Conservation (phyloP, 2,888 invertebrate genomes). For the Chloromyia formosa region DNA sequence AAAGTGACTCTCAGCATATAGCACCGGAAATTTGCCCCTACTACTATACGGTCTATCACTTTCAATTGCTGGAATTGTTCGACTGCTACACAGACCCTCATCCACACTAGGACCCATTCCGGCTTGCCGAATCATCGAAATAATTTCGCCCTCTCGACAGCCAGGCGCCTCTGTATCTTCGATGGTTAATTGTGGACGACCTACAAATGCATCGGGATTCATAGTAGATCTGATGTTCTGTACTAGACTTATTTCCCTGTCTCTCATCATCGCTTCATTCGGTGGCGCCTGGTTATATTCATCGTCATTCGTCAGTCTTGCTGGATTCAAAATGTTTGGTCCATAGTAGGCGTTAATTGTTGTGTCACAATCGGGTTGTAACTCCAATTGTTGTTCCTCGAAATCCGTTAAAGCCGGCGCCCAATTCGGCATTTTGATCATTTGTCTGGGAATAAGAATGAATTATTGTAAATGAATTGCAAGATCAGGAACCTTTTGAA, state of each 20-base stretch:
- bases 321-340: background rate
- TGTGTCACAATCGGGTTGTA: conserved; percentile 34
- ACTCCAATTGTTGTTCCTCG: conserved; percentile 24
- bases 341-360: conserved; percentile 20
- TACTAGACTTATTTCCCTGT: background rate
- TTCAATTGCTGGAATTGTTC: conserved; percentile 21
- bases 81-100: conserved; percentile 10
- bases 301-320: background rate
- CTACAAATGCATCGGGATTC: conserved; percentile 9
- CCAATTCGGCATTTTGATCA: conserved; percentile 33
- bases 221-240: background rate
- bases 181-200: background rate
- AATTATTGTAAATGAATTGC: too few relatives aligned
- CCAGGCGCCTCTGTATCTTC: background rate
- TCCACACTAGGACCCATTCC: conserved; percentile 35
- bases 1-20: conserved; percentile 25
- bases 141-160: conserved; percentile 17
- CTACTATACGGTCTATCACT: background rate
- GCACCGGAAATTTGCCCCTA: background rate
- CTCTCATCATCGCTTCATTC: background rate
- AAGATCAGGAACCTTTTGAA: too few relatives aligned
- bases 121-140: conserved; percentile 25
- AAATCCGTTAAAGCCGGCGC: background rate
- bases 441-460: too few relatives aligned
- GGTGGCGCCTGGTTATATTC: background rate